Evolutionary conservation across 2,797 vertebrate species (phyloP).

Genomic region (Australoheros facetus): DNA sequence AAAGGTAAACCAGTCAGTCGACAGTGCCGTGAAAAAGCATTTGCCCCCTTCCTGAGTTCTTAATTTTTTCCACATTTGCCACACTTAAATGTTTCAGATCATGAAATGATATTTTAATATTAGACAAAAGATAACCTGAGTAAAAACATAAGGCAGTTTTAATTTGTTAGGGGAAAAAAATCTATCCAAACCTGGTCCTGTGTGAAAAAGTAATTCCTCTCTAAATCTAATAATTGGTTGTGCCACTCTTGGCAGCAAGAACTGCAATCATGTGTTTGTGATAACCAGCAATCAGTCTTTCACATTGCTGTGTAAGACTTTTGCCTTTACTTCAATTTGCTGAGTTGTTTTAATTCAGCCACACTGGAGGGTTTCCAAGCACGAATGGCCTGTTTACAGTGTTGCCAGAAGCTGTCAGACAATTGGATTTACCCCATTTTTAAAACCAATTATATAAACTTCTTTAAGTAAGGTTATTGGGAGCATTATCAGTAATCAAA

Average conservation of each 20-base stretch:
- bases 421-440: not conserved
- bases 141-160: not conserved
- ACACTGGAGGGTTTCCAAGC: not conserved
- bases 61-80: too few species aligned
- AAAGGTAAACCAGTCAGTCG: slow-evolving; percentile 81
- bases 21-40: not conserved
- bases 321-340: not conserved
- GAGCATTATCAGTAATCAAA: not conserved
- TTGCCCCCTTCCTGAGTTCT: not conserved
- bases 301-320: not conserved
- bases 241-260: not conserved
- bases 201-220: not conserved
- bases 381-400: not conserved
- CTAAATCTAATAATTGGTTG: not conserved
- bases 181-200: not conserved
- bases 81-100: not conserved
- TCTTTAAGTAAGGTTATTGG: not conserved
- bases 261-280: fast-evolving
- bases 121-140: not conserved
- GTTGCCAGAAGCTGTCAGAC: too few species aligned
- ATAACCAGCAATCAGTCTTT: not conserved
- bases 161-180: not conserved
- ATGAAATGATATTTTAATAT: not conserved
- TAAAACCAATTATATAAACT: not conserved
- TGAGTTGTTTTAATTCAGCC: not conserved